These are phyloP conservation scores for Pygoscelis adeliae DNA, from an alignment of 2,113 vertebrate species.

Conservation along the genomic window DNA sequence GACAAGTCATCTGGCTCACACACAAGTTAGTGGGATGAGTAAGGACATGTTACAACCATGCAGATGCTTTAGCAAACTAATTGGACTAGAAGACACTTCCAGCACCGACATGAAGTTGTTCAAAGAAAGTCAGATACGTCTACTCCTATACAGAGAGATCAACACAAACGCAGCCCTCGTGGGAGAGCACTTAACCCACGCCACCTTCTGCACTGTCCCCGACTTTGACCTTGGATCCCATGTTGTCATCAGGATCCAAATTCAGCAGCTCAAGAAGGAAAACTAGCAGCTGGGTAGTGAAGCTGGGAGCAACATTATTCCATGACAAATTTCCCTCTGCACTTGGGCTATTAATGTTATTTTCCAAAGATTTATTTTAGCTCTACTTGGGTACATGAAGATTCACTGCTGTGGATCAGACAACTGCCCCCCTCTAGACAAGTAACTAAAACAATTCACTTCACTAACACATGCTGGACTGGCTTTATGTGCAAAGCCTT, in stretches of 20 bases:
- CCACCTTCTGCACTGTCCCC: not conserved
- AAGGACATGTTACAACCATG: not conserved
- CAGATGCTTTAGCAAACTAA: not conserved
- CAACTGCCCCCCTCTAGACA: not conserved
- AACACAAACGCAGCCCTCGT: rapidly evolving
- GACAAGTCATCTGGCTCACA: not conserved
- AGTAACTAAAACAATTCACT: not conserved
- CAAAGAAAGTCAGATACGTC: not conserved
- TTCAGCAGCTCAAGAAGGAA: not conserved
- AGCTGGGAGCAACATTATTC: not conserved
- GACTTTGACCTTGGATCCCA: not conserved
- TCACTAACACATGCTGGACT: not conserved
- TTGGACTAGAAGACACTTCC: not conserved
- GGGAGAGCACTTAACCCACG: not conserved
- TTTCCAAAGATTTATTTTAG: not conserved
- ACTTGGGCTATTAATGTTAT: not conserved
- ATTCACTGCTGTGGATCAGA: not conserved
- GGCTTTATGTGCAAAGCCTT: not conserved
- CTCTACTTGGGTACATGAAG: not conserved
- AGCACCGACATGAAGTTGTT: not conserved
- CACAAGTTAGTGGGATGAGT: constrained; percentile 1
- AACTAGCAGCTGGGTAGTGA: not conserved
- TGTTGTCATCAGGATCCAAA: not conserved
- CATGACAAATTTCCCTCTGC: not conserved
- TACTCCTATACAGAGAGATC: not conserved